Conservation (phyloP, 64 coral and sea anemone genomes). For the Cladopsammia gracilis region DNA sequence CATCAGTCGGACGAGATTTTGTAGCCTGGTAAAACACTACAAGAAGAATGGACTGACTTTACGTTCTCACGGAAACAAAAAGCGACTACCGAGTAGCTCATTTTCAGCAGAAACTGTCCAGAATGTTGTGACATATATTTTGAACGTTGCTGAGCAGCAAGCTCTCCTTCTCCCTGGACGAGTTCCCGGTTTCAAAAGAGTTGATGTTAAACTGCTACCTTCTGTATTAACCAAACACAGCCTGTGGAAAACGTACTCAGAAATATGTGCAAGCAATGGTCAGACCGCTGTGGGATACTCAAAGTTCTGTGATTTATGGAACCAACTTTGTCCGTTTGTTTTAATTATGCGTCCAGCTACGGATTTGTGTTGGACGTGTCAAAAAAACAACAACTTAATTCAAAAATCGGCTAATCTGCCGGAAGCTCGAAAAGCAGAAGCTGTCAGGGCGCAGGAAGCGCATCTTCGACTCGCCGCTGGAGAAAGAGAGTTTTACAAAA, state of each 20-base stretch:
- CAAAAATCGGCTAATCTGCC: conserved; percentile 27
- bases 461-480: conserved; percentile 2
- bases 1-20: conserved; percentile 32
- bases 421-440: conserved; percentile 3
- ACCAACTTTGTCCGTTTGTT: conserved; percentile 32
- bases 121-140: conserved; percentile 52
- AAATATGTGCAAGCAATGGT: not conserved
- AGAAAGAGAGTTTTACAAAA: too few species aligned
- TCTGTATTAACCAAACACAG: conserved; percentile 52
- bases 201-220: conserved; percentile 63
- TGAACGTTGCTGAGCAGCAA: conserved; percentile 64
- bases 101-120: conserved; percentile 33
- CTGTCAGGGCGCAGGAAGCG: not conserved
- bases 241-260: conserved; percentile 51
- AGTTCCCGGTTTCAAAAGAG: conserved; percentile 66
- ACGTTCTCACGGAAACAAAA: conserved; percentile 45
- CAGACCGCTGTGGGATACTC: conserved; percentile 51
- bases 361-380: conserved; percentile 71
- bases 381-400: conserved; percentile 57
- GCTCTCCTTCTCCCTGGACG: conserved; percentile 66
- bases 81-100: conserved; percentile 54
- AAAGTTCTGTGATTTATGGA: conserved; percentile 68
- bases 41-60: conserved; percentile 61
- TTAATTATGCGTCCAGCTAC: conserved; percentile 49
- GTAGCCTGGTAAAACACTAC: conserved; percentile 60